Evolutionary conservation across 2,113 vertebrate genomes (phyloP).

Genomic region (Pelecanus crispus): DNA sequence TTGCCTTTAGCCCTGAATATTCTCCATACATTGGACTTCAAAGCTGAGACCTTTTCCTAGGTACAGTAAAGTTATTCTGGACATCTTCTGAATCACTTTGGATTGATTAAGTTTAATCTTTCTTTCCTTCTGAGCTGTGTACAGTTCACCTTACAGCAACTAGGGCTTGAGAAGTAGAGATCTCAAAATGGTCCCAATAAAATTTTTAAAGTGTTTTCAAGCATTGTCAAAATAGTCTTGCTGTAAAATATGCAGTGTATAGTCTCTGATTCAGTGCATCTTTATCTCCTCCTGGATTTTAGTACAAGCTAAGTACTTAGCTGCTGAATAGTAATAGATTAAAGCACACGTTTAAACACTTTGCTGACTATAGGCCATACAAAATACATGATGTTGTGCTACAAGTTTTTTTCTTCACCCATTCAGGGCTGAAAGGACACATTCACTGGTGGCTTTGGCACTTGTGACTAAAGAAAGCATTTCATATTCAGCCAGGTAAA

Average conservation of each 20-base stretch:
- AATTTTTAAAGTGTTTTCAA: not conserved
- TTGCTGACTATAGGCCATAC: not conserved
- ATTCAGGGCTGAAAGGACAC: not conserved
- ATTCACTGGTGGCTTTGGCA: not conserved
- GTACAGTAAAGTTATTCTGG: not conserved
- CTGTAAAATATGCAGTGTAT: not conserved
- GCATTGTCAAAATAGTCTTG: not conserved
- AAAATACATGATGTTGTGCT: not conserved
- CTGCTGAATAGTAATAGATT: constrained; percentile 3
- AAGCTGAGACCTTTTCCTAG: not conserved
- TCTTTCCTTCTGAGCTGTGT: not conserved
- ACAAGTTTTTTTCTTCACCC: not conserved
- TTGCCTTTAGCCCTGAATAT: not conserved
- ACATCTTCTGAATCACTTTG: not conserved
- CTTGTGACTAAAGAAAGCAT: not conserved
- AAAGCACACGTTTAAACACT: not conserved
- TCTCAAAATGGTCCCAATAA: not conserved
- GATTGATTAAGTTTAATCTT: not conserved
- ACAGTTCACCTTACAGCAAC: not conserved
- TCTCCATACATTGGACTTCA: not conserved
- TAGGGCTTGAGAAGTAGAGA: not conserved
- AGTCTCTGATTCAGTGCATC: not conserved
- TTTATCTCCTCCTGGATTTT: not conserved
- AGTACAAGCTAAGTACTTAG: not conserved
- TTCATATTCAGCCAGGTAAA: not conserved